Conservation (phyloP, 2,888 invertebrate genomes). For the Plagiodera versicolora region DNA sequence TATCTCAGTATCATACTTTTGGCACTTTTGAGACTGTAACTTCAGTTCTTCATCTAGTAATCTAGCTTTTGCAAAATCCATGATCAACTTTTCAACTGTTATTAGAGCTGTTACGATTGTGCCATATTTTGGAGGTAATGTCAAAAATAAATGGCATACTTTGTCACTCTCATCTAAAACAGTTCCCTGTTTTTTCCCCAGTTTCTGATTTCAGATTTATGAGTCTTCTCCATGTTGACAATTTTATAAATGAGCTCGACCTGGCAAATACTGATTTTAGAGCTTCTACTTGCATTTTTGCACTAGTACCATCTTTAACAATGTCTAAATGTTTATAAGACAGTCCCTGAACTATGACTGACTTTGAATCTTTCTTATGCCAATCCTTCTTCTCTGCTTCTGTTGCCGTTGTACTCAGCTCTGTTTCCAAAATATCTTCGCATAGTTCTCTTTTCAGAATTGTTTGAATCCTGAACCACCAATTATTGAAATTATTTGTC, state of each 20-base stretch:
- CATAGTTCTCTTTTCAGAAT: constrained; percentile 7
- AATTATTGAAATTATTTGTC: constrained; percentile 11
- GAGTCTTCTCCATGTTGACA: constrained; percentile 20
- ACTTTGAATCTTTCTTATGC: constrained; percentile 14
- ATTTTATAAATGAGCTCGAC: constrained; percentile 25
- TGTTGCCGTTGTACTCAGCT: not conserved
- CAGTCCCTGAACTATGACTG: constrained; percentile 27
- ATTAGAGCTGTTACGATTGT: constrained; percentile 14
- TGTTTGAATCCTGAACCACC: constrained; percentile 6
- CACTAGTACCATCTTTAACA: constrained; percentile 26
- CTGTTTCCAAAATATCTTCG: not conserved
- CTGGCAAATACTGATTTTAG: constrained; percentile 24
- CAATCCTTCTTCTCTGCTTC: constrained; percentile 9
- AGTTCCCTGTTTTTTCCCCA: constrained; percentile 5
- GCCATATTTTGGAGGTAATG: constrained; percentile 13
- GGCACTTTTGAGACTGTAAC: not conserved
- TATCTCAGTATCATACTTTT: constrained; percentile 7
- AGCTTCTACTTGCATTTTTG: constrained; percentile 21
- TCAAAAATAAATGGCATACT: constrained; percentile 6
- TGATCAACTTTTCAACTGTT: constrained; percentile 4
- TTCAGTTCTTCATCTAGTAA: constrained; percentile 4
- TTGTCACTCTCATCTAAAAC: constrained; percentile 8
- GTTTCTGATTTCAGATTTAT: constrained; percentile 9
- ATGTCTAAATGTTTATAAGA: constrained; percentile 30
- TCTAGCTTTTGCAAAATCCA: constrained; percentile 11